phyloP scores from a whole-genome alignment of 2,888 invertebrate species.

The Piscicola geometra region DNA sequence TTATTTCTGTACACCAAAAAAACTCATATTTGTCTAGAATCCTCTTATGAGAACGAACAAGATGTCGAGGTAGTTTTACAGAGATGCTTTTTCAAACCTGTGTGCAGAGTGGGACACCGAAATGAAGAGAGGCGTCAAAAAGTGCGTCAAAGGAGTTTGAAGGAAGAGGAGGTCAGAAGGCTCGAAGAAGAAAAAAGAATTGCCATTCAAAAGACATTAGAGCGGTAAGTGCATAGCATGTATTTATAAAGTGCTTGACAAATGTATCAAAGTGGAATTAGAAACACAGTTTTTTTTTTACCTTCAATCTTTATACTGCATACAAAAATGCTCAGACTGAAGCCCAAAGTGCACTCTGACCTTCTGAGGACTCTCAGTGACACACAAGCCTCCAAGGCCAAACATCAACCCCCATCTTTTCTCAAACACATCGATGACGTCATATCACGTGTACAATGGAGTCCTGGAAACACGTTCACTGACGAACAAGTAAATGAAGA shows the following conservation, averaged over 20 bases:
- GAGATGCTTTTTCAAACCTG: too few species aligned
- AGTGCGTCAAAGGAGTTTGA: too few species aligned
- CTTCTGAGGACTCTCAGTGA: neutral
- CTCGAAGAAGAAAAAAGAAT: neutral
- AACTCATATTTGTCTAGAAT: too few species aligned
- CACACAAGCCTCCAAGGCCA: conserved; percentile 10
- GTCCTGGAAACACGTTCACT: neutral
- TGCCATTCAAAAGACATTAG: neutral
- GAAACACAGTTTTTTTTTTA: too few species aligned
- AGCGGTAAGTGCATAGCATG: neutral
- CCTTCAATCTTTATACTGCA: too few species aligned
- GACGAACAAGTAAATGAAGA: neutral
- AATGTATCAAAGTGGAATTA: too few species aligned
- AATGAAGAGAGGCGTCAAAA: neutral
- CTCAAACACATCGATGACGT: neutral
- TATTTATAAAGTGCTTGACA: too few species aligned
- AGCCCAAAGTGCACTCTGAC: neutral
- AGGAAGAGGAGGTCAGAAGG: too few species aligned
- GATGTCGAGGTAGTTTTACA: too few species aligned
- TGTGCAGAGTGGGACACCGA: neutral
- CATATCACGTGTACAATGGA: neutral
- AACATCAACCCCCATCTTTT: neutral
- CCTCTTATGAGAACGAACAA: too few species aligned
- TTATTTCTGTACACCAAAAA: neutral
- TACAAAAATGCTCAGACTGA: too few species aligned